Conservation (phyloP, 2,113 vertebrate genomes). For the Irena cyanogastra region DNA sequence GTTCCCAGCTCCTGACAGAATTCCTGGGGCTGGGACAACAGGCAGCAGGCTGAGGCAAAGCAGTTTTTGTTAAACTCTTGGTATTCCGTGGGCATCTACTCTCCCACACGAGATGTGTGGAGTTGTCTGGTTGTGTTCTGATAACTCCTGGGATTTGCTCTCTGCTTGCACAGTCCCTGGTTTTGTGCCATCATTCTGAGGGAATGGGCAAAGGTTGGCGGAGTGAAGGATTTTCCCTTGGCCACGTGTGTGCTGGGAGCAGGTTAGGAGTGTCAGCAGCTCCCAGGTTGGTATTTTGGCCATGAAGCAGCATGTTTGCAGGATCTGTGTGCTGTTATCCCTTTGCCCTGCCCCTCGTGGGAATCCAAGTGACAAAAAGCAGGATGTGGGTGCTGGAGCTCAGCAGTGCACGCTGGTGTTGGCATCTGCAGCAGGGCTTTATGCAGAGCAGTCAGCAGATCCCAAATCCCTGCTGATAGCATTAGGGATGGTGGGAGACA, state of each 20-base stretch:
- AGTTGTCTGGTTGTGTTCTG: not conserved
- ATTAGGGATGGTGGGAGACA: fast-evolving
- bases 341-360: not conserved
- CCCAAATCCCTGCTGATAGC: not conserved
- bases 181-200: fast-evolving
- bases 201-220: not conserved
- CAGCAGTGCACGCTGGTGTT: fast-evolving
- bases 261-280: not conserved
- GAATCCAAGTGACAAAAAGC: not conserved
- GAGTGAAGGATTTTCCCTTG: not conserved
- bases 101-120: not conserved
- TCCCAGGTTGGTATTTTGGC: not conserved
- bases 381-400: not conserved
- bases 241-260: fast-evolving
- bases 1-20: not conserved
- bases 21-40: not conserved
- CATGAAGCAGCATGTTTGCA: not conserved
- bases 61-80: not conserved
- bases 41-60: not conserved
- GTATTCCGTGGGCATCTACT: not conserved
- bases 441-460: not conserved
- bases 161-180: fast-evolving
- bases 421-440: not conserved
- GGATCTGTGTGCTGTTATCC: fast-evolving
- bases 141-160: not conserved